Conservation (phyloP, 2,797 vertebrate genomes). For the Rhinoraja longicauda region DNA sequence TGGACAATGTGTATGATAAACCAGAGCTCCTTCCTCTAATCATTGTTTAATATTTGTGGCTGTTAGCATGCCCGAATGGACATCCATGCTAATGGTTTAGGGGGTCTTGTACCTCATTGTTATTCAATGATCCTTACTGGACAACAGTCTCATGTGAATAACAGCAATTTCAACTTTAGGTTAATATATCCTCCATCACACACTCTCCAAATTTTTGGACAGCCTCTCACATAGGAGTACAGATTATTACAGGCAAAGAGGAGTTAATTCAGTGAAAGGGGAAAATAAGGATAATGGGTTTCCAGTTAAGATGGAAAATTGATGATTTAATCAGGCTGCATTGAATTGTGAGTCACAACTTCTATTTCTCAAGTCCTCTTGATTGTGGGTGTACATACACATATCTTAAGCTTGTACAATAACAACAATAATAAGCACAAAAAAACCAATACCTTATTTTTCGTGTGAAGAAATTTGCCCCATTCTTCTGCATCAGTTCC, state of each 20-base stretch:
- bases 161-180: neutral
- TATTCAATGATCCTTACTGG: neutral
- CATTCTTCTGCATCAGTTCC: constrained; percentile 91
- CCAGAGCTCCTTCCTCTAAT: neutral
- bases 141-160: neutral
- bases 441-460: constrained; percentile 79
- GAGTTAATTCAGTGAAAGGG: neutral
- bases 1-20: neutral
- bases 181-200: neutral
- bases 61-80: neutral
- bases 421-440: neutral
- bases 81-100: neutral
- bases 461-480: constrained; percentile 98
- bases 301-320: neutral
- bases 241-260: neutral
- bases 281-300: neutral
- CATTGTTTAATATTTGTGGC: neutral
- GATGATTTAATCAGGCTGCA: neutral
- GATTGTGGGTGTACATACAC: neutral
- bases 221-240: neutral
- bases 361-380: neutral
- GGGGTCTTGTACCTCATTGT: neutral
- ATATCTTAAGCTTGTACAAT: neutral
- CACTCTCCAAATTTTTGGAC: neutral
- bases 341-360: neutral